A percentile compares a stretch with the other conserved stretches of the same genome.
Conservation (phyloP, 2,797 vertebrate genomes). For the Parauchenoglanis ngamensis region DNA sequence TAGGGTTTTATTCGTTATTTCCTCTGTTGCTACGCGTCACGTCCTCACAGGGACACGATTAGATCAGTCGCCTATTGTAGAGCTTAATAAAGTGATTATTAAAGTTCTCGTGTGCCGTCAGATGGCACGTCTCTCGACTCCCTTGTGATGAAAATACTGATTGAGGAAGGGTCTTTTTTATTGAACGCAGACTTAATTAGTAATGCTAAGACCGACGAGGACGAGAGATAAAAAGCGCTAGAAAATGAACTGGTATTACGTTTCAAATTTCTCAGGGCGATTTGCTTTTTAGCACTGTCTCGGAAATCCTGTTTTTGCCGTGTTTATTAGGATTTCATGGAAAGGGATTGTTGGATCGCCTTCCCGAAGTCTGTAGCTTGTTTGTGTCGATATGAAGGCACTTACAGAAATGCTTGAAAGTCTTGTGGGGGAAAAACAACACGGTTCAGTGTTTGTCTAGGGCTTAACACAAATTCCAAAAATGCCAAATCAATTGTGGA, state of each 20-base stretch:
- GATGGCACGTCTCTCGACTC: neutral
- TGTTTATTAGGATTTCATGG: neutral
- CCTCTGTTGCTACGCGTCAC: neutral
- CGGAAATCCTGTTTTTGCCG: neutral
- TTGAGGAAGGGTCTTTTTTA: neutral
- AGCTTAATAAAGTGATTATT: conserved; percentile 18
- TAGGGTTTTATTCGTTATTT: neutral
- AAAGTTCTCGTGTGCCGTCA: neutral
- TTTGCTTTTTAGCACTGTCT: neutral
- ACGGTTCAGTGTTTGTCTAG: neutral
- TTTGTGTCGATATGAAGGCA: neutral
- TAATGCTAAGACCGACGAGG: neutral
- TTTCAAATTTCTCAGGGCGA: neutral
- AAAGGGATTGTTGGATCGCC: neutral
- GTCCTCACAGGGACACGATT: neutral
- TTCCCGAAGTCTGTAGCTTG: neutral
- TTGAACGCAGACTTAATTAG: conserved; percentile 25
- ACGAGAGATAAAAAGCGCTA: neutral
- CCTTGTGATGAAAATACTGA: neutral
- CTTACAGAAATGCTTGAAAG: neutral
- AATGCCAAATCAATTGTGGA: neutral
- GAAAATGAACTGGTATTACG: neutral
- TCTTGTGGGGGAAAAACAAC: neutral
- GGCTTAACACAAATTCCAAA: neutral
- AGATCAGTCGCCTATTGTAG: neutral